These are phyloP conservation scores for Caenorhabditis briggsae DNA, from an alignment of 1,140 invertebrate species.

Conservation along the genomic window DNA sequence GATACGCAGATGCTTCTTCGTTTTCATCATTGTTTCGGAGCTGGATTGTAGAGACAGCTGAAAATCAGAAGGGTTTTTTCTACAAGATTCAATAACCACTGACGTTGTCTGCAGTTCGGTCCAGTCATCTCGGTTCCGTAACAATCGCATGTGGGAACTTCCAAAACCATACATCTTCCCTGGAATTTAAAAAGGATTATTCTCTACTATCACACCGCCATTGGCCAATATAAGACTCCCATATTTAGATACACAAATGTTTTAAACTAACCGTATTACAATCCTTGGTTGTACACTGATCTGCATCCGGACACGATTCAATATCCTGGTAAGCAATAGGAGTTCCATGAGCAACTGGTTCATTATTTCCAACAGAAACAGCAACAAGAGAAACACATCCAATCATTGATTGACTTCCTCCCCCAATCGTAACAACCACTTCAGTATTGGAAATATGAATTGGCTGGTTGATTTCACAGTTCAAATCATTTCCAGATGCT, in stretches of 20 bases:
- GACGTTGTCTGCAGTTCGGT: conserved; percentile 50
- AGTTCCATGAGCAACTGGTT: conserved; percentile 19
- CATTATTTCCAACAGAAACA: conserved; percentile 4
- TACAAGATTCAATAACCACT: background rate
- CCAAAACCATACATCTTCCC: conserved; percentile 46
- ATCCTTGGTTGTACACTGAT: conserved; percentile 25
- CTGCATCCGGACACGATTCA: conserved; percentile 21
- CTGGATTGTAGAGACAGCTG: conserved; percentile 21
- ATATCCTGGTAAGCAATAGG: conserved; percentile 4
- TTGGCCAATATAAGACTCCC: too few species aligned
- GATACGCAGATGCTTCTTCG: conserved; percentile 3
- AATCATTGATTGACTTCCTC: conserved; percentile 51
- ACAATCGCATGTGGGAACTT: conserved; percentile 60
- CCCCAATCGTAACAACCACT: conserved; percentile 42
- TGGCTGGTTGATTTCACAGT: conserved; percentile 27
- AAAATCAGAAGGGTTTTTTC: conserved; percentile 4
- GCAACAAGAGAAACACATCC: conserved; percentile 54
- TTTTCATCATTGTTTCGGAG: conserved; percentile 57
- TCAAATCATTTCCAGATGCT: background rate
- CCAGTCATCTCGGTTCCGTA: conserved; percentile 48
- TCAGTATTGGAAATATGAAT: conserved; percentile 26
- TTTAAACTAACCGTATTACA: too few species aligned
- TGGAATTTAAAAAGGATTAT: too few species aligned
- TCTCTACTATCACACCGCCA: too few species aligned
- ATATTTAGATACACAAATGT: too few species aligned